A percentile compares a stretch with the other conserved stretches of the same genome.
phyloP scores from a whole-genome alignment of 2,888 invertebrate species.

The Megalurothrips usitatus region DNA sequence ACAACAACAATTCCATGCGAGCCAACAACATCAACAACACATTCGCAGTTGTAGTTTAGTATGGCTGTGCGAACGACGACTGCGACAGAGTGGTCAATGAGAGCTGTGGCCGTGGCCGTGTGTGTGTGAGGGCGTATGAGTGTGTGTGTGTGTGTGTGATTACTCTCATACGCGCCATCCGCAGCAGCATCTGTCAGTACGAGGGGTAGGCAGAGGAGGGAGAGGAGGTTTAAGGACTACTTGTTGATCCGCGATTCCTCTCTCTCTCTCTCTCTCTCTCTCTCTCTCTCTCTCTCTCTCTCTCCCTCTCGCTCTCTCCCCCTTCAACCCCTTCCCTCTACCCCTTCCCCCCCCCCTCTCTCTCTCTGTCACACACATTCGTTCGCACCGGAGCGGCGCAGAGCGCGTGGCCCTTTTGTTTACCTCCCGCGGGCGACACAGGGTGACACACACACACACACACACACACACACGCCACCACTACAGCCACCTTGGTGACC shows the following conservation, averaged over 20 bases:
- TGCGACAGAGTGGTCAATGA: too few relatives aligned
- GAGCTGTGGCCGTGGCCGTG: too few relatives aligned
- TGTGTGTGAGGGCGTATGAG: too few relatives aligned
- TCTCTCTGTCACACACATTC: background rate
- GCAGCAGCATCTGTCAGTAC: background rate
- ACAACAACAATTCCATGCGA: background rate
- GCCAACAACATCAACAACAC: background rate
- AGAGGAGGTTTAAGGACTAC: background rate
- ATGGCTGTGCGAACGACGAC: too few relatives aligned
- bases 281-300: background rate
- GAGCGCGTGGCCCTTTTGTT: too few relatives aligned
- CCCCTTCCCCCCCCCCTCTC: background rate
- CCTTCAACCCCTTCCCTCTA: background rate
- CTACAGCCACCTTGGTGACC: too few relatives aligned
- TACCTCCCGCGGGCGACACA: too few relatives aligned
- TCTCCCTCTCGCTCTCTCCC: background rate
- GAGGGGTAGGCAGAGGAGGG: background rate
- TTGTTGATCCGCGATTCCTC: slow-evolving; percentile 10
- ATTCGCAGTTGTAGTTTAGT: too few relatives aligned
- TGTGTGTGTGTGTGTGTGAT: background rate
- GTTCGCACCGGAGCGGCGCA: too few relatives aligned
- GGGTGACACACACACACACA: too few relatives aligned
- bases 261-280: background rate
- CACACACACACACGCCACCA: too few relatives aligned
- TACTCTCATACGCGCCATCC: background rate